Conservation (phyloP, 2,797 vertebrate species). For the Merluccius polli region DNA sequence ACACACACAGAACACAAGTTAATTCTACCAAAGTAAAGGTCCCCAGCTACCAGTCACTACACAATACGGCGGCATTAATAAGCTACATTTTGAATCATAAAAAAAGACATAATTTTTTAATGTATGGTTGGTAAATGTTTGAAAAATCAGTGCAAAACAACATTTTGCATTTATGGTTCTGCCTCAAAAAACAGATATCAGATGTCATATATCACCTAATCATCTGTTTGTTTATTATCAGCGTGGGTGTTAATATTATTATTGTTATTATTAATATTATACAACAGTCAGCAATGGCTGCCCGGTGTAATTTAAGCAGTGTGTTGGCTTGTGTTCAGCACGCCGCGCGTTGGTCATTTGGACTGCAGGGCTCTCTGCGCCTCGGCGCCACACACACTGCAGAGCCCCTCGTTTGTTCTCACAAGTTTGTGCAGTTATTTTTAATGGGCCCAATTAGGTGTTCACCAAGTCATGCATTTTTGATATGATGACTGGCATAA, state of each 20-base stretch:
- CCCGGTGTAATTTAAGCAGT: no score
- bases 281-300: no score
- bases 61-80: background rate
- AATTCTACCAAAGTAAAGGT: constrained; percentile 1
- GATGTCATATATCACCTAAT: background rate
- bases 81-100: background rate
- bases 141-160: no score
- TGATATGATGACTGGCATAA: constrained; percentile 34
- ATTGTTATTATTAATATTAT: no score
- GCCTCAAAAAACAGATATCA: no score
- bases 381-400: no score
- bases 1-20: no score
- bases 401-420: constrained; percentile 35
- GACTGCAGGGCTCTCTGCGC: no score
- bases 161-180: no score
- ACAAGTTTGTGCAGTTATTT: constrained; percentile 23
- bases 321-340: no score
- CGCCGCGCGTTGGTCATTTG: no score
- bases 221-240: background rate
- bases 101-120: background rate
- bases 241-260: background rate
- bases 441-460: constrained; percentile 27
- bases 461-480: constrained; percentile 46
- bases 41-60: background rate
- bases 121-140: background rate